A percentile compares a stretch with the other conserved stretches of the same genome.
Conservation (phyloP, 1,140 invertebrate genomes). For the honey bee (Apis mellifera) region DNA sequence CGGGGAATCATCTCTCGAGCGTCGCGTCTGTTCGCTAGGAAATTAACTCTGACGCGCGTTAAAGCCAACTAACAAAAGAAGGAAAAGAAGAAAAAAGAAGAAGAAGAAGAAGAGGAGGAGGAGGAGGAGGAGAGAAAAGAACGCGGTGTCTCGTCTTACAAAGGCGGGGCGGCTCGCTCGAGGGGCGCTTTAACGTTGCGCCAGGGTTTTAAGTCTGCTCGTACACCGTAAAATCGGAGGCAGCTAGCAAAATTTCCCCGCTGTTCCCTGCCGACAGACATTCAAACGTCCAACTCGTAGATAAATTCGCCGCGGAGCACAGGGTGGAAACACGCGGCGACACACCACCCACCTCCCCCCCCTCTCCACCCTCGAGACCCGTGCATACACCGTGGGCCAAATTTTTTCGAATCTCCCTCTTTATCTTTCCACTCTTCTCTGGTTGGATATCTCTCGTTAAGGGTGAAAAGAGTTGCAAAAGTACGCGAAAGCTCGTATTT, state of each 20-base stretch:
- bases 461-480: too few species aligned
- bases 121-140: not conserved
- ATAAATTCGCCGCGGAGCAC: slow-evolving; percentile 17
- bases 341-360: not conserved
- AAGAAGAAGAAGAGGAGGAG: not conserved
- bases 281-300: slow-evolving; percentile 24
- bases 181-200: slow-evolving; percentile 27
- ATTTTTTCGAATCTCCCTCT: too few species aligned
- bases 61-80: not conserved
- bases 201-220: slow-evolving; percentile 25
- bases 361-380: too few species aligned
- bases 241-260: slow-evolving; percentile 21
- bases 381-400: too few species aligned
- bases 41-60: slow-evolving; percentile 12
- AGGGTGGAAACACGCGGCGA: not conserved
- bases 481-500: too few species aligned
- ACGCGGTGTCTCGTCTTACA: slow-evolving; percentile 17
- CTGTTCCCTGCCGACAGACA: not conserved
- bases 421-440: too few species aligned
- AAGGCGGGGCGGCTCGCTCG: slow-evolving; percentile 11
- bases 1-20: not conserved
- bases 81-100: not conserved
- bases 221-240: slow-evolving; percentile 30
- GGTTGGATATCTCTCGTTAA: too few species aligned
- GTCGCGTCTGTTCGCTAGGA: not conserved